These are phyloP conservation scores for Pholis gunnellus DNA, from an alignment of 2,113 vertebrate species.

Conservation along the genomic window DNA sequence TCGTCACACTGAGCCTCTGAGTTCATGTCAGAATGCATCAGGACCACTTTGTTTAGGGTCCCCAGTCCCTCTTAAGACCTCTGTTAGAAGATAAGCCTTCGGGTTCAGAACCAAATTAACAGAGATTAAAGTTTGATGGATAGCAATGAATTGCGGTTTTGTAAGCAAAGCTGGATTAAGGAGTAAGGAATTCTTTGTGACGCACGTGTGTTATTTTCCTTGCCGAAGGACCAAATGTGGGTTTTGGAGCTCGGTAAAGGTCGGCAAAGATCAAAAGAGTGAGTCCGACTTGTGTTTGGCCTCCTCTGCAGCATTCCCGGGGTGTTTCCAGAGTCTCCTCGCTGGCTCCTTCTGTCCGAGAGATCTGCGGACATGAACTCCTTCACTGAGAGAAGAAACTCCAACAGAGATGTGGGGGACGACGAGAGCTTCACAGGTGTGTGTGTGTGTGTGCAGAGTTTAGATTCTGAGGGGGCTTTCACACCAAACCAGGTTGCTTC, in stretches of 20 bases:
- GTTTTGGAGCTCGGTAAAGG: constrained; percentile 30
- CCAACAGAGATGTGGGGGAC: constrained; percentile 83
- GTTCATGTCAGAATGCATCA: constrained; percentile 61
- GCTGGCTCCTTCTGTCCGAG: constrained; percentile 89
- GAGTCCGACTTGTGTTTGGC: not conserved
- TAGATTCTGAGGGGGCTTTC: not conserved
- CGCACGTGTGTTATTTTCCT: constrained; percentile 33
- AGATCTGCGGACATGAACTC: constrained; percentile 85
- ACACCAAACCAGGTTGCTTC: not conserved
- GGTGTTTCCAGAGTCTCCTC: constrained; percentile 89
- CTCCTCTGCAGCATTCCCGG: constrained; percentile 85
- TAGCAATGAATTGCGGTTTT: constrained; percentile 20
- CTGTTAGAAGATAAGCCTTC: constrained; percentile 19
- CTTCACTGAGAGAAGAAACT: constrained; percentile 86
- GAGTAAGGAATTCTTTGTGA: constrained; percentile 16
- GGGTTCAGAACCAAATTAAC: constrained; percentile 54
- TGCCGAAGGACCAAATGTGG: constrained; percentile 11
- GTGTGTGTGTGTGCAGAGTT: constrained; percentile 15
- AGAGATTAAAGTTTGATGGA: constrained; percentile 53
- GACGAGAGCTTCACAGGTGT: constrained; percentile 86
- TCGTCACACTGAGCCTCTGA: constrained; percentile 55
- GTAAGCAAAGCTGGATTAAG: constrained; percentile 24
- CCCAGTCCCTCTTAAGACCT: not conserved
- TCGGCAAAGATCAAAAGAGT: constrained; percentile 16
- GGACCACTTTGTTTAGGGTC: constrained; percentile 50